Conservation (phyloP, 92 coral and sea anemone species). For the Phenganax marumi region DNA sequence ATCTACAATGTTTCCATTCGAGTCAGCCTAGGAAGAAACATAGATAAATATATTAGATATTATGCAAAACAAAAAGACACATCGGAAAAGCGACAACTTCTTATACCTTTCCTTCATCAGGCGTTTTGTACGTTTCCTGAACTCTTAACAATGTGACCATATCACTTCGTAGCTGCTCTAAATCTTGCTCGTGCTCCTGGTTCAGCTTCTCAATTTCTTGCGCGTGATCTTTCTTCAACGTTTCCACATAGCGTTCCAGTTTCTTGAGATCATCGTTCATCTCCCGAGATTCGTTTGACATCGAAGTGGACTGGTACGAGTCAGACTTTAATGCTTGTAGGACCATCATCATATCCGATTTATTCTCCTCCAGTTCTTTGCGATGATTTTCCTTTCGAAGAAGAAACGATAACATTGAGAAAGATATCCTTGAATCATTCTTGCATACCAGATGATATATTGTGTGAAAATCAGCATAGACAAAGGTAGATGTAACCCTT, state of each 20-base stretch:
- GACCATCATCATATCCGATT: conserved; percentile 97
- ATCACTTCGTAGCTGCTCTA: conserved; percentile 49
- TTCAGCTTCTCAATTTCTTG: conserved; percentile 64
- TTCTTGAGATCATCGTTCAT: conserved; percentile 65
- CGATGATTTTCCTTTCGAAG: conserved; percentile 79
- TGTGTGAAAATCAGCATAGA: too few species aligned
- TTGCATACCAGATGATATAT: not conserved
- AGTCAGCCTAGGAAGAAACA: not conserved
- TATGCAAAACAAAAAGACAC: not conserved
- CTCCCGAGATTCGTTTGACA: conserved; percentile 51
- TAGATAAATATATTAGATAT: not conserved
- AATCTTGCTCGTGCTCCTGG: conserved; percentile 64
- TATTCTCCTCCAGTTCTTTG: conserved; percentile 87
- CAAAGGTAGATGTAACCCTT: not conserved
- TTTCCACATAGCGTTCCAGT: conserved; percentile 45
- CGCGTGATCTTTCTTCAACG: conserved; percentile 69
- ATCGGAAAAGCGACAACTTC: too few species aligned
- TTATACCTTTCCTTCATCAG: conserved; percentile 7
- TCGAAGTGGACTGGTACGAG: conserved; percentile 62
- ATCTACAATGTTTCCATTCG: conserved; percentile 35
- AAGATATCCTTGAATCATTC: not conserved
- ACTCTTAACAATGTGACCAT: conserved; percentile 36
- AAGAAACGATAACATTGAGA: not conserved
- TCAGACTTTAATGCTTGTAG: conserved; percentile 92
- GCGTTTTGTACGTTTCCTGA: conserved; percentile 26